Percentiles rank a stretch among this genome's conserved stretches.
Conservation (phyloP, 2,113 vertebrate genomes). For the Gopherus flavomarginatus region DNA sequence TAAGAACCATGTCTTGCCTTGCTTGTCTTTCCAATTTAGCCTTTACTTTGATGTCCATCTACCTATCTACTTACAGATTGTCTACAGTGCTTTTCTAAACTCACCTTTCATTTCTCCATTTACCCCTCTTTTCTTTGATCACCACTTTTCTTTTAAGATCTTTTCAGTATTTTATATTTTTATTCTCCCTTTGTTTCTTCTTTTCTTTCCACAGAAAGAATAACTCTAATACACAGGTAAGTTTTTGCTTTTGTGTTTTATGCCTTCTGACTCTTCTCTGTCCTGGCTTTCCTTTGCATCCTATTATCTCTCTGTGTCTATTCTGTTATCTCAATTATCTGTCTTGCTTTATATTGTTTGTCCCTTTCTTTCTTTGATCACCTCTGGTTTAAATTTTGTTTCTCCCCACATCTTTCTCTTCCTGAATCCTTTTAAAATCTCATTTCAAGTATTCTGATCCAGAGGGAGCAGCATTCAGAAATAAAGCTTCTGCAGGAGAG, state of each 20-base stretch:
- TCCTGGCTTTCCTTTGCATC: background rate
- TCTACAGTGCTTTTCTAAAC: background rate
- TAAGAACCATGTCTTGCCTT: background rate
- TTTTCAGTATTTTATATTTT: background rate
- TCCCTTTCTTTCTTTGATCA: background rate
- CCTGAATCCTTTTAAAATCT: background rate
- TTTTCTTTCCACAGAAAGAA: background rate
- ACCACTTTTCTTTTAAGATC: background rate
- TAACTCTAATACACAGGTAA: background rate
- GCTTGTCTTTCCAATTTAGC: background rate
- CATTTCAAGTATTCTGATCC: background rate
- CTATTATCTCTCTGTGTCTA: background rate
- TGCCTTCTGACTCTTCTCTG: background rate
- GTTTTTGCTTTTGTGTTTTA: background rate
- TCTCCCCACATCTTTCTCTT: background rate
- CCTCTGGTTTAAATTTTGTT: background rate
- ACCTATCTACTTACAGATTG: background rate
- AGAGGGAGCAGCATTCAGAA: constrained; percentile 43
- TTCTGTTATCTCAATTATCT: background rate
- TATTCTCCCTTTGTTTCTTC: background rate
- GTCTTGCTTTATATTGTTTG: background rate
- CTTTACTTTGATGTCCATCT: background rate
- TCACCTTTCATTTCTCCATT: background rate
- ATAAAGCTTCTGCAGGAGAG: constrained; percentile 46
- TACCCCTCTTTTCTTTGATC: background rate